These are phyloP conservation scores for Sternotherus odoratus DNA, from an alignment of 2,797 vertebrate genomes.

Conservation along the genomic window DNA sequence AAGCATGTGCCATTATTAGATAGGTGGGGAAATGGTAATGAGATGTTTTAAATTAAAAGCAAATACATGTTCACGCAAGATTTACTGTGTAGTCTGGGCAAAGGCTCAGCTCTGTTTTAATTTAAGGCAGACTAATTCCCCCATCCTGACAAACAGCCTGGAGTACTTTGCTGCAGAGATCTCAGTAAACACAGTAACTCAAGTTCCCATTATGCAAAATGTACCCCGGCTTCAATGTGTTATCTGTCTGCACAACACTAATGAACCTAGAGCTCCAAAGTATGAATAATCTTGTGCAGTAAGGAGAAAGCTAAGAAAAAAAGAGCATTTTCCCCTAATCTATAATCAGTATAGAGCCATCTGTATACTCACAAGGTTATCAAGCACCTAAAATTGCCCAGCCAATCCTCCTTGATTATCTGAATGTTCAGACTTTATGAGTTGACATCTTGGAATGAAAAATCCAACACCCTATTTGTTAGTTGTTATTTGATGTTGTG, in stretches of 20 bases:
- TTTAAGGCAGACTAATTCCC: slow-evolving; percentile 15
- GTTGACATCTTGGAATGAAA: background rate
- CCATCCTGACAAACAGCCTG: background rate
- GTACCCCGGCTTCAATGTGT: background rate
- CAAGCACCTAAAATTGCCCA: background rate
- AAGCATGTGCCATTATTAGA: background rate
- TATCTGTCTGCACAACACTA: background rate
- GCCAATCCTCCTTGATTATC: background rate
- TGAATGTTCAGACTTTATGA: background rate
- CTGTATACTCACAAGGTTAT: background rate
- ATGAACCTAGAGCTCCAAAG: background rate
- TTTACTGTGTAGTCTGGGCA: background rate
- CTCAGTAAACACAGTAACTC: slow-evolving; percentile 18
- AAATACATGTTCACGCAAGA: background rate
- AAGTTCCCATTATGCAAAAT: background rate
- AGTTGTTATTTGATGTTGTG: background rate
- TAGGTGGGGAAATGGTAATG: background rate
- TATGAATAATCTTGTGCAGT: background rate
- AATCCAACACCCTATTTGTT: background rate
- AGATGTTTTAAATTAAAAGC: background rate
- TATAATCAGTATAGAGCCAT: background rate
- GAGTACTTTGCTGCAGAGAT: background rate
- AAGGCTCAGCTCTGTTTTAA: background rate
- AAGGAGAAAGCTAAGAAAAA: background rate
- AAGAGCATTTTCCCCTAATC: background rate